Conservation (phyloP, 2,113 vertebrate genomes). For the Myotis brandtii region DNA sequence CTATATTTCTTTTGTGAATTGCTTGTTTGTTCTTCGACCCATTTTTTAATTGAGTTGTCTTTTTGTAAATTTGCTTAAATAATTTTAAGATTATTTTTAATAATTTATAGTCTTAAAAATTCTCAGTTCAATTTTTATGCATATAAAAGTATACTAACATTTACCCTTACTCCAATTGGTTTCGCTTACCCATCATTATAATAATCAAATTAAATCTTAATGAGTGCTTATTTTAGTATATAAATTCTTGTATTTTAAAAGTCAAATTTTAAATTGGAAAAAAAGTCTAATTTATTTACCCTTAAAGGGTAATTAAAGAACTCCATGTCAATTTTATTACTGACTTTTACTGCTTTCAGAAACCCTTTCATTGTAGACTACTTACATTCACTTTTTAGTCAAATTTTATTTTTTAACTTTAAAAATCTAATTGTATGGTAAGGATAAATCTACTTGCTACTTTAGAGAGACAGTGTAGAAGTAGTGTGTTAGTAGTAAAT, state of each 20-base stretch:
- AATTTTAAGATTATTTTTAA: slow-evolving; percentile 44
- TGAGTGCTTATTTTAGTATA: slow-evolving; percentile 10
- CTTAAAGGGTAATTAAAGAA: background rate
- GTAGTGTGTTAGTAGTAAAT: slow-evolving; percentile 8
- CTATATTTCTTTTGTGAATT: slow-evolving; percentile 7
- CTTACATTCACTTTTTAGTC: slow-evolving; percentile 1
- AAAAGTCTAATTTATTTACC: background rate
- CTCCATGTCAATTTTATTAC: slow-evolving; percentile 5
- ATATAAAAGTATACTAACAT: background rate
- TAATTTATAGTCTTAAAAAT: slow-evolving; percentile 14
- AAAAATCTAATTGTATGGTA: background rate
- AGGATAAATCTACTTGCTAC: background rate
- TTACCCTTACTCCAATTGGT: background rate
- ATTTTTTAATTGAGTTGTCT: slow-evolving; percentile 35
- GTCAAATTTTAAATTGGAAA: background rate
- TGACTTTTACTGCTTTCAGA: slow-evolving; percentile 15
- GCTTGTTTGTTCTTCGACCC: background rate
- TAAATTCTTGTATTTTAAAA: background rate
- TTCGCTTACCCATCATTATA: slow-evolving; percentile 20
- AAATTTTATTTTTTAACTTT: background rate
- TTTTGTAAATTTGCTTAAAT: slow-evolving; percentile 36
- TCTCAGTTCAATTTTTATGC: slow-evolving; percentile 37
- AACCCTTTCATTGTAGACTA: background rate
- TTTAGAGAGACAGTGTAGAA: slow-evolving; percentile 4
- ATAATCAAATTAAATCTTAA: slow-evolving; percentile 22